Base-by-base conservation (phyloP, 1,140 invertebrate species). In the Sarcophaga peregrina region DNA sequence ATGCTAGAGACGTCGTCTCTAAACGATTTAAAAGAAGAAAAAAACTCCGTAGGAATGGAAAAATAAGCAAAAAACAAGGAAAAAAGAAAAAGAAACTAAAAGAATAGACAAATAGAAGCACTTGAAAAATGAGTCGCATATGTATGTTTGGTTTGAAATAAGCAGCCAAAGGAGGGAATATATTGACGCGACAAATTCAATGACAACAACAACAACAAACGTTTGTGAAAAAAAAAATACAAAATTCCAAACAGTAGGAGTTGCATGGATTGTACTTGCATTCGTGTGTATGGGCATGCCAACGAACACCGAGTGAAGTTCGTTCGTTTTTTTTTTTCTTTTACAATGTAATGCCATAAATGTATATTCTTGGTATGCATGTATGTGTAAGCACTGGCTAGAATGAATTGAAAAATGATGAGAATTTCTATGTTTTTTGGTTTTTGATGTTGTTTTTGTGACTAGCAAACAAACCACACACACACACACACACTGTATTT, bases 101-200 rank as follows among this genome's bases (percentile, higher is more conserved):
- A 37, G 25, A 37, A 37, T 37, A 37, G 25, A 37, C 25, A 37
- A 37, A 37, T 37, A 37, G 25, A 37, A 37, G 25, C 25, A 37
- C 25, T 37, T 37, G 25, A 37, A 37, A 37, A 1, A 37, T 37
- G 4, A 37, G 25, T n/a, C n/a, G n/a, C n/a, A 37, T 4, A 37
- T 1, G 4, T 2, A 37, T 1, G 25, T 37, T 37, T 37, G 25
- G 25, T 37, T 37, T 37, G 25, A 37, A 37, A 37, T 37, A 37
- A 37, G 25, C 25, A 37, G 25, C 25, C 25, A 37, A 37, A 37
- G 4, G 25, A 37, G 25, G 54, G n/a, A 58, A 25, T 10, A 25
- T 10, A 20, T 68, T 20, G 62, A 68, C 62, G 62, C 62, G 62
- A 68, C 62, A 68, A 37, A 68, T 68, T 68, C 62, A 68, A 68